phyloP scores from a whole-genome alignment of 2,797 vertebrate species.

The Eulemur mongoz region DNA sequence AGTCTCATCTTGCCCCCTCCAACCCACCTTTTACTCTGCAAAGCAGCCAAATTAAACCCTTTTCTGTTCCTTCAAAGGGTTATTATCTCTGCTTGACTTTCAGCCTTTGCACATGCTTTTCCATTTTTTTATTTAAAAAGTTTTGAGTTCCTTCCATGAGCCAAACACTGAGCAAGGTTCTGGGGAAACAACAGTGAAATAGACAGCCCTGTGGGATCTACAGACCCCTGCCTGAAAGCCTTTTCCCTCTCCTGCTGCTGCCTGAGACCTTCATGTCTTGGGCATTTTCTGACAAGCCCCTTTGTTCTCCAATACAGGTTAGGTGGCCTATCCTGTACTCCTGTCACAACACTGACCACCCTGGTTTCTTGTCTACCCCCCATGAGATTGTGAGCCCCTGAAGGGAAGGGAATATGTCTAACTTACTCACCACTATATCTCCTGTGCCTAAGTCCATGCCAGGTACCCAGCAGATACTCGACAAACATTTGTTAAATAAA shows the following conservation, averaged over 20 bases:
- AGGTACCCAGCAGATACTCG: background rate
- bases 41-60: background rate
- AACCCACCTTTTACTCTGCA: background rate
- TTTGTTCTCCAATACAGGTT: background rate
- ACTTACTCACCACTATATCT: background rate
- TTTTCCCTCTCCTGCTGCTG: background rate
- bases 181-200: background rate
- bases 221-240: background rate
- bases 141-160: background rate
- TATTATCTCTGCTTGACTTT: background rate
- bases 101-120: background rate
- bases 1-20: background rate
- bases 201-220: background rate
- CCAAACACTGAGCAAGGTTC: background rate
- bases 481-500: background rate
- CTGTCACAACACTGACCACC: background rate
- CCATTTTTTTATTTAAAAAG: background rate
- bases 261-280: background rate
- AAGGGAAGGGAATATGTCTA: background rate
- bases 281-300: background rate
- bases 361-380: background rate
- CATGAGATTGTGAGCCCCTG: background rate
- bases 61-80: background rate
- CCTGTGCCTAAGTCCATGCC: background rate
- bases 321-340: background rate